These are phyloP conservation scores for Cyclophora albipunctata DNA, from an alignment of 2,888 invertebrate genomes.

Conservation along the genomic window DNA sequence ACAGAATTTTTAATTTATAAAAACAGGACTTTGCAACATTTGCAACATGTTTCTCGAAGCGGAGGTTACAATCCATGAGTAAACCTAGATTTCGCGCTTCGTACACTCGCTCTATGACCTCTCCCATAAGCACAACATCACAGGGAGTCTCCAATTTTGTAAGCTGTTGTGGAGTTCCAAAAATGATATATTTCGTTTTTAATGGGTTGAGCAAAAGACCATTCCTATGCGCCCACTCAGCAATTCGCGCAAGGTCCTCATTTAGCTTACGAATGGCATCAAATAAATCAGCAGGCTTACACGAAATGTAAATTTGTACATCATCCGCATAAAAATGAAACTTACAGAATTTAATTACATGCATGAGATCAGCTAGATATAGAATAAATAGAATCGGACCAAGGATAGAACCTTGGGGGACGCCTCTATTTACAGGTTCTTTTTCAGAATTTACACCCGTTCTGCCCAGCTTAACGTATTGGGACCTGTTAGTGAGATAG, in stretches of 20 bases:
- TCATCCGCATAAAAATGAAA: slow-evolving; percentile 14
- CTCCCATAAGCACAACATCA: not conserved
- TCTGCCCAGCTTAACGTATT: not conserved
- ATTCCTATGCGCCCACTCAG: slow-evolving; percentile 3
- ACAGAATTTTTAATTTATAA: not conserved
- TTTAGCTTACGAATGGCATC: slow-evolving; percentile 4
- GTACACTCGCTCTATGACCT: not conserved
- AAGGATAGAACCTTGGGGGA: slow-evolving; percentile 11
- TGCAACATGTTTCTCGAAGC: not conserved
- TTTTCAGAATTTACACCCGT: not conserved
- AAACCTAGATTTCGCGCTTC: slow-evolving; percentile 2
- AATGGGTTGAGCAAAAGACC: slow-evolving; percentile 2
- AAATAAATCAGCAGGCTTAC: not conserved
- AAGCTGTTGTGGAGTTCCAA: slow-evolving; percentile 3
- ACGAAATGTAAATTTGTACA: slow-evolving; percentile 8
- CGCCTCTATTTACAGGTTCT: not conserved
- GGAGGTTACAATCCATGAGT: slow-evolving; percentile 1
- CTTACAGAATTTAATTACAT: slow-evolving; percentile 3
- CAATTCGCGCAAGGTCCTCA: slow-evolving; percentile 4
- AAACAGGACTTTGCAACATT: not conserved
- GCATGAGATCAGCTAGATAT: slow-evolving; percentile 8
- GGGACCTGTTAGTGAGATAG: slow-evolving; percentile 1
- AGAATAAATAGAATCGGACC: slow-evolving; percentile 13
- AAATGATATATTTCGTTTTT: slow-evolving; percentile 5
- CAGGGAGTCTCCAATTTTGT: too few relatives aligned